Percentiles rank a stretch among this genome's conserved stretches.
Conservation (phyloP, 2,797 vertebrate species). For the Manis javanica region DNA sequence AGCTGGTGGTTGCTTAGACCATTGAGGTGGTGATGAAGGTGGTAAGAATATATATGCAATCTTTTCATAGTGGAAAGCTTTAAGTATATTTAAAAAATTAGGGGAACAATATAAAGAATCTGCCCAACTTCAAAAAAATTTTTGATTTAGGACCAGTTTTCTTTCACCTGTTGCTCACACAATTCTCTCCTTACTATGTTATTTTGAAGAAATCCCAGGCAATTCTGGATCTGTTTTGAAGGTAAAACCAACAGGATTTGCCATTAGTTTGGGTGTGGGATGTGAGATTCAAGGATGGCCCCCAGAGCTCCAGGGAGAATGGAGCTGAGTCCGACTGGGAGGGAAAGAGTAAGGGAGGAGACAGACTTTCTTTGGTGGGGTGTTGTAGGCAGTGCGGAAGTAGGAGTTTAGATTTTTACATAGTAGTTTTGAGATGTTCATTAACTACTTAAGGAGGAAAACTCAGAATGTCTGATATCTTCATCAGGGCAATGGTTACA, state of each 20-base stretch:
- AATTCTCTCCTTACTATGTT: not conserved
- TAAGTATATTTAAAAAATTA: not conserved
- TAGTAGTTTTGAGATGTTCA: not conserved
- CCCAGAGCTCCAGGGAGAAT: not conserved
- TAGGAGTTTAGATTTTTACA: not conserved
- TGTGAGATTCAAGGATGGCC: not conserved
- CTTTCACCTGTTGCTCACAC: not conserved
- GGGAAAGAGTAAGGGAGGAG: not conserved
- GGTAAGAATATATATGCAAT: not conserved
- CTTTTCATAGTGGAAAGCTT: not conserved
- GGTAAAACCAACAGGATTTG: not conserved
- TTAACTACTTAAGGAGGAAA: not conserved
- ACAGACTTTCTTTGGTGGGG: not conserved
- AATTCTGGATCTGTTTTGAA: not conserved
- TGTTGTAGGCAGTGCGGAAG: not conserved
- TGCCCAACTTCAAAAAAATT: not conserved
- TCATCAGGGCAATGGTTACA: too few species aligned
- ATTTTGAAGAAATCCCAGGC: slow-evolving; percentile 10
- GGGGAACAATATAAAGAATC: not conserved
- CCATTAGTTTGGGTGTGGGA: not conserved
- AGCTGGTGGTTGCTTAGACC: not conserved
- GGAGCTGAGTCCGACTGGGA: not conserved
- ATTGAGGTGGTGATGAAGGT: not conserved
- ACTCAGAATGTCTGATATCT: too few species aligned
- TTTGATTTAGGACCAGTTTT: not conserved